A percentile compares a stretch with the other conserved stretches of the same genome.
Conservation (phyloP, 2,113 vertebrate genomes). For the Pongo abelii region DNA sequence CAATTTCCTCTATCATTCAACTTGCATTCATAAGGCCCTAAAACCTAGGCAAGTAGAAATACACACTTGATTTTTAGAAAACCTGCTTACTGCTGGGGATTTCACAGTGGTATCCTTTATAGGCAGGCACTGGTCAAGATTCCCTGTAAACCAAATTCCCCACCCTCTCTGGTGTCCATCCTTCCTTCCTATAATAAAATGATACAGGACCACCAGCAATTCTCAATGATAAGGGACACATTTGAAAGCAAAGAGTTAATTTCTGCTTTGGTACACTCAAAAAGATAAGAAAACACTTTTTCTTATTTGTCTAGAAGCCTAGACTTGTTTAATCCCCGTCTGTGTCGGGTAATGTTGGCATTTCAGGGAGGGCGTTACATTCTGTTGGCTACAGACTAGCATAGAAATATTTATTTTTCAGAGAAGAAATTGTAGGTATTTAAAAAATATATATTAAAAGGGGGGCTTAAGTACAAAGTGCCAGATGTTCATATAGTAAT, state of each 20-base stretch:
- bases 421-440: constrained; percentile 63
- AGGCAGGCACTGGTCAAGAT: neutral
- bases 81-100: neutral
- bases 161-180: neutral
- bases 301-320: constrained; percentile 63
- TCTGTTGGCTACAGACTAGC: constrained; percentile 18
- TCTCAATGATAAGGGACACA: constrained; percentile 27
- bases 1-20: neutral
- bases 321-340: constrained; percentile 58
- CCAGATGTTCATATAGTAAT: neutral
- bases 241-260: constrained; percentile 58
- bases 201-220: neutral
- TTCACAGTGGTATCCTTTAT: neutral
- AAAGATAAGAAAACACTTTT: constrained; percentile 63
- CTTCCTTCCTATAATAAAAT: neutral
- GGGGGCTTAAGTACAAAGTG: neutral
- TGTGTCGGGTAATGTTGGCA: neutral
- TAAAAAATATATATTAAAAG: neutral
- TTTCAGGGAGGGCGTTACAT: constrained; percentile 26
- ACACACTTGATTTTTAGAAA: constrained; percentile 17
- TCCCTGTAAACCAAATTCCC: neutral
- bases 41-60: neutral
- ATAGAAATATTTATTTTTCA: constrained; percentile 44
- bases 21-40: neutral
- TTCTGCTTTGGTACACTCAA: constrained; percentile 33